Base-by-base conservation (phyloP, 2,797 vertebrate genomes). In the Gymnoscopelus braueri region DNA sequence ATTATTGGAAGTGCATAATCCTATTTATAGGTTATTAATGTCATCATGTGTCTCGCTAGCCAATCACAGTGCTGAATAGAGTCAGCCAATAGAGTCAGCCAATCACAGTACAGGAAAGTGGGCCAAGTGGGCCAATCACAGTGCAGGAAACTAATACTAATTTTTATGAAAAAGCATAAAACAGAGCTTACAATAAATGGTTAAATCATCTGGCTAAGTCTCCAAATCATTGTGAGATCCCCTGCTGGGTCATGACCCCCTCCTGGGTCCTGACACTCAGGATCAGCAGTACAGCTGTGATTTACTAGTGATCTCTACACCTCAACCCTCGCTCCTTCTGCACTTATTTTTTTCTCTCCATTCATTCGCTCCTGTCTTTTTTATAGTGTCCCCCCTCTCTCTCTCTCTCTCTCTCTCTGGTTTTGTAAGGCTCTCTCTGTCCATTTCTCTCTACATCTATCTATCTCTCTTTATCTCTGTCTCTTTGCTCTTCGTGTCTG, bases 401-500 rank as follows among this genome's bases (percentile, higher is more conserved):
- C 57, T 66, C 52, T 65, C 74, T 78, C 59, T 71, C 26, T 53
- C 68, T 24, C 64, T 65, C 58, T 80, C 53, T 29, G 26, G 26
- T 29, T 29, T 29, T 29, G 26, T 29, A 78, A 76, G 82, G 55
- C 68, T 72, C 78, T 51, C 63, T 71, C 72, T 71, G 48, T 73
- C 75, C 80, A 70, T 61, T 29, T 59, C 57, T 47, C 64, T 64
- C 74, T 70, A 74, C 10, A 63, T 67, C 69, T 86, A 82, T 79
- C 70, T 81, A 73, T 49, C 67, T 91, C 78, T 83, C 83, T 86
- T 86, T 82, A 82, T 82, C 85, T 84, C 72, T 35, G 67, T 81
- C 86, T 87, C 76, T 80, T 69, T 77, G 74, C 84, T 85, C 87
- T 90, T 89, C 86, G 84, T 84, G 84, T 88, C 85, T 72, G 79